Evolutionary conservation across 2,888 invertebrate species (phyloP), one percentile per base, ranked within the genome.

Genomic region (Drosophila glabriapex): DNA sequence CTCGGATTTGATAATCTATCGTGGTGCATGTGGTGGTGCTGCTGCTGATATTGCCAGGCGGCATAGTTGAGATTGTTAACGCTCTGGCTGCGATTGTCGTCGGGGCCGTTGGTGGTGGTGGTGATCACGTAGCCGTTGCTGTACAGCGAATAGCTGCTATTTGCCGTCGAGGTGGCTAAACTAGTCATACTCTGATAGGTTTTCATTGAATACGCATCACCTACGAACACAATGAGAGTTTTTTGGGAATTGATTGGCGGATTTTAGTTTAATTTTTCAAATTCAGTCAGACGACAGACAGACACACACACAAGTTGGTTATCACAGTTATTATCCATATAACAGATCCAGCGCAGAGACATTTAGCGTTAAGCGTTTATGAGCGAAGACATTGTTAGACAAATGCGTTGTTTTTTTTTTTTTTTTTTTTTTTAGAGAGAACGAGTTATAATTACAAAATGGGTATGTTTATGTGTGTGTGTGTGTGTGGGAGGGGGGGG

Each of bases 171-270:
- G 76, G 93, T 93, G 79, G 93, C 93, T 92, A 93, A 93, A 90
- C 93, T 93, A 92, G 93, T 93, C 83, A 91, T 91, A 92, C 93
- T 93, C 91, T 93, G 93, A 92, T 92, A 93, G 60, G 93, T 93
- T 93, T 93, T 93, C 92, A 93, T 92, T 85, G 93, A 93, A 91
- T 92, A 92, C 86, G 93, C 93, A 86, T 93, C 93, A 91, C 93
- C 93, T 93, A 92, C 62, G 82, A 77, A 78, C 82, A 78, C 82
- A 87, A 84, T 83, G 55, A 78, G 49, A 79, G 67, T 58, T 73
- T 73, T 64, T 73, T 76, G 58, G 49, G 63, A 68, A 59, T 73
- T 71, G 75, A 43, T 70, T 72, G 60, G 41, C 64, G 50, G 25
- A 14, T 61, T 70, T 78, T 67, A 59, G 67, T 70, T 75, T 53